Evolutionary conservation across 2,797 vertebrate species (phyloP).

Genomic region (Sebastes diaconus): DNA sequence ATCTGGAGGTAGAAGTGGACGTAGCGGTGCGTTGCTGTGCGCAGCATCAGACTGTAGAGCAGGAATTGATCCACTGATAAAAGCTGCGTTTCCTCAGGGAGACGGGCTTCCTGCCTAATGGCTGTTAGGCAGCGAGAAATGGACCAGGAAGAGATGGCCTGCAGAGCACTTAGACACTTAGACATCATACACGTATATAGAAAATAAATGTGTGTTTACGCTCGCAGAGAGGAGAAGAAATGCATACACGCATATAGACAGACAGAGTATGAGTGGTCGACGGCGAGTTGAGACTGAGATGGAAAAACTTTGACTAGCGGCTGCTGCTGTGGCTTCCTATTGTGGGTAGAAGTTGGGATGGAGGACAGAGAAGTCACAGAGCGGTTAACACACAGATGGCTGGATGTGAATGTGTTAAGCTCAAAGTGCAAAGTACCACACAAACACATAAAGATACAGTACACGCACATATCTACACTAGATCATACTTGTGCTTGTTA

Average conservation of each 20-base stretch:
- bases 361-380: slow-evolving; percentile 4
- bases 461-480: not conserved
- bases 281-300: slow-evolving; percentile 10
- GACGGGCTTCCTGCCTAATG: slow-evolving; percentile 78
- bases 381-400: slow-evolving; percentile 33
- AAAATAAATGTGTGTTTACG: slow-evolving; percentile 58
- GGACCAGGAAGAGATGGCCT: slow-evolving; percentile 67
- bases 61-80: slow-evolving; percentile 81
- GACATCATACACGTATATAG: slow-evolving; percentile 65
- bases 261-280: slow-evolving; percentile 16
- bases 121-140: slow-evolving; percentile 73
- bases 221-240: slow-evolving; percentile 6
- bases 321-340: not conserved
- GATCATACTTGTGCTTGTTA: slow-evolving; percentile 19
- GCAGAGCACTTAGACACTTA: slow-evolving; percentile 78
- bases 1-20: slow-evolving; percentile 23
- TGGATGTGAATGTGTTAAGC: slow-evolving; percentile 14
- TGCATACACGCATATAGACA: not conserved
- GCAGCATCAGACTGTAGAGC: slow-evolving; percentile 50
- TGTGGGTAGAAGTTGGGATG: not conserved
- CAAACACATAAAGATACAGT: not conserved
- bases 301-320: slow-evolving; percentile 9
- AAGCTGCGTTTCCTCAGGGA: slow-evolving; percentile 73
- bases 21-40: slow-evolving; percentile 19
- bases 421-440: slow-evolving; percentile 7